Evolutionary conservation across 2,797 vertebrate genomes (phyloP).

Genomic region (Myripristis murdjan): DNA sequence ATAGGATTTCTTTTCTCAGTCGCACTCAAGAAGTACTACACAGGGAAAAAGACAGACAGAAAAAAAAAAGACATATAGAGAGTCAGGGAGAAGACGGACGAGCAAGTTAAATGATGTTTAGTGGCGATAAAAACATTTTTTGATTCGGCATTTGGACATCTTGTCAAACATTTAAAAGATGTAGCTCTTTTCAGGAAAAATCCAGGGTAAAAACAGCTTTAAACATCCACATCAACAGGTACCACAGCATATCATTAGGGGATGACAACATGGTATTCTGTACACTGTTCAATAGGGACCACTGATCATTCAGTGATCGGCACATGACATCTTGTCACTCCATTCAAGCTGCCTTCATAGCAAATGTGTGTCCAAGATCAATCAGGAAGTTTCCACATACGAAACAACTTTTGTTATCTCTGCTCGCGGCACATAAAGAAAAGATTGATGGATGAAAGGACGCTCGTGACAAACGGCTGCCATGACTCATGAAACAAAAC

Average conservation of each 20-base stretch:
- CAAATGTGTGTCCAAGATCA: slow-evolving; percentile 69
- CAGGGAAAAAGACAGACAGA: background rate
- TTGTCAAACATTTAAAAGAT: slow-evolving; percentile 20
- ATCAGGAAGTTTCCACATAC: slow-evolving; percentile 58
- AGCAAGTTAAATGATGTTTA: slow-evolving; percentile 13
- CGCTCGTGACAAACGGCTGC: slow-evolving; percentile 63
- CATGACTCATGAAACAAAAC: slow-evolving; percentile 67
- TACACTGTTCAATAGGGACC: slow-evolving; percentile 48
- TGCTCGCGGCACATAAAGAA: slow-evolving; percentile 60
- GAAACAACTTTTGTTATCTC: slow-evolving; percentile 59
- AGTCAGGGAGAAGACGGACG: background rate
- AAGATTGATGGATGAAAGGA: slow-evolving; percentile 71
- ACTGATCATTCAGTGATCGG: slow-evolving; percentile 56
- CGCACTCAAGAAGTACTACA: slow-evolving; percentile 8
- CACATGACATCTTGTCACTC: slow-evolving; percentile 64
- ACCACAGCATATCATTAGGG: slow-evolving; percentile 16
- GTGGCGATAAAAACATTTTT: slow-evolving; percentile 28
- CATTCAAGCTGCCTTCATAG: slow-evolving; percentile 58
- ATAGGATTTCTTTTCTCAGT: slow-evolving; percentile 24
- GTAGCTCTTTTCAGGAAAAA: slow-evolving; percentile 16
- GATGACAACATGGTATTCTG: slow-evolving; percentile 13
- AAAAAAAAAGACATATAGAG: background rate
- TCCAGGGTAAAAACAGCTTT: slow-evolving; percentile 28
- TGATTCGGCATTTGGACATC: slow-evolving; percentile 26
- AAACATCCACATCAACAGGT: slow-evolving; percentile 35